phyloP scores from a whole-genome alignment of 2,113 vertebrate species.

The Tyto alba region DNA sequence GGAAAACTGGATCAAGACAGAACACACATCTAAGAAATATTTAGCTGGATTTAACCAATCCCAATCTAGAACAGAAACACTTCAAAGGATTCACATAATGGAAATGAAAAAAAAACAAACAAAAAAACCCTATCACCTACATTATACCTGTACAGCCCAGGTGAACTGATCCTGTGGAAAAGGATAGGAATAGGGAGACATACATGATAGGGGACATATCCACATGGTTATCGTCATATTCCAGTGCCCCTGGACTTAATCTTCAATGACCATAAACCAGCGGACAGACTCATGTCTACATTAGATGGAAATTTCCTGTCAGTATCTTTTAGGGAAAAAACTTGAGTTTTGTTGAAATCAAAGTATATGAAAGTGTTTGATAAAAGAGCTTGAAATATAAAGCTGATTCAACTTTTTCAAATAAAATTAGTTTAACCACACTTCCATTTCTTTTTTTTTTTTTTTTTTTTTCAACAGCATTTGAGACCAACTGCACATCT shows the following conservation, averaged over 20 bases:
- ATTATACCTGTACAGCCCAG: not conserved
- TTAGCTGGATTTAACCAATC: not conserved
- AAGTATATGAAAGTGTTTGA: not conserved
- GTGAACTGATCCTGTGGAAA: not conserved
- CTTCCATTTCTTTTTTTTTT: not conserved
- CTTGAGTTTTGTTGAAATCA: not conserved
- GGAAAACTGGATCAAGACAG: not conserved
- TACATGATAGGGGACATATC: not conserved
- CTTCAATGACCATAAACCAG: not conserved
- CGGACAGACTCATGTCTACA: not conserved
- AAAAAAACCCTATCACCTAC: not conserved
- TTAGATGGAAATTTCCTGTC: not conserved
- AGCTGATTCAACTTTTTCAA: not conserved
- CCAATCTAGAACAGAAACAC: not conserved
- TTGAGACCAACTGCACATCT: not conserved
- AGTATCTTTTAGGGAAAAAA: not conserved
- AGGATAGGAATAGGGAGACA: not conserved
- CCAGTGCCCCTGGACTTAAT: not conserved
- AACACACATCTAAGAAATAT: not conserved
- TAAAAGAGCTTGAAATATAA: not conserved
- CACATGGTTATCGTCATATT: not conserved
- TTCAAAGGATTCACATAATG: not conserved
- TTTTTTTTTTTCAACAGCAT: not conserved
- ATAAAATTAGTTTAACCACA: not conserved
- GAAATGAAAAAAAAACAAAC: too few species aligned